These are phyloP conservation scores for Tachina fera DNA, from an alignment of 2,888 invertebrate species.

Conservation along the genomic window DNA sequence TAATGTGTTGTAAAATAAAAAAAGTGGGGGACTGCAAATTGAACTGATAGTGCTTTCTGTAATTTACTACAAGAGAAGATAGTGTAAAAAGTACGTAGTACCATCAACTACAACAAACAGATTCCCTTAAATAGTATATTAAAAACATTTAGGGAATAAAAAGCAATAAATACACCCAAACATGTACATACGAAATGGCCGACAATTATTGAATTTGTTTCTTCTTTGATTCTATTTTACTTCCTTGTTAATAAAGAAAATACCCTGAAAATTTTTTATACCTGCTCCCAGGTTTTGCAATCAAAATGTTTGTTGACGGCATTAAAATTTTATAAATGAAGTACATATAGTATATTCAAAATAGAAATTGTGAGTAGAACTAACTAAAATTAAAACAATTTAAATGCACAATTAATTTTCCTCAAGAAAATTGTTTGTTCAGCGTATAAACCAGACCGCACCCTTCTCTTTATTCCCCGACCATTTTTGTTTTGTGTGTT, in stretches of 20 bases:
- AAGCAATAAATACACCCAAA: slow-evolving; percentile 5
- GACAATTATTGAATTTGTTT: slow-evolving; percentile 58
- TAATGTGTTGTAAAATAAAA: slow-evolving; percentile 23
- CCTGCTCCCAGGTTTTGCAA: slow-evolving; percentile 14
- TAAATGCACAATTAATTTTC: background rate
- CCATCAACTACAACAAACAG: slow-evolving; percentile 4
- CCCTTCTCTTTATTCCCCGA: slow-evolving; percentile 53
- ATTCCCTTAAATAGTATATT: background rate
- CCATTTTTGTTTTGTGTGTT: background rate
- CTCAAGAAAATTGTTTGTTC: slow-evolving; percentile 10
- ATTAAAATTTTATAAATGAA: slow-evolving; percentile 13
- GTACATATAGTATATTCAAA: too few relatives aligned
- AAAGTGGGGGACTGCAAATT: slow-evolving; percentile 20
- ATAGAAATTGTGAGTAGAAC: slow-evolving; percentile 6
- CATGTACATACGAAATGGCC: slow-evolving; percentile 26
- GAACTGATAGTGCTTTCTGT: background rate
- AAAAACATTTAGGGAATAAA: slow-evolving; percentile 13
- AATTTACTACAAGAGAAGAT: slow-evolving; percentile 29
- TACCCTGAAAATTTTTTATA: slow-evolving; percentile 9
- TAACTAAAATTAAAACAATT: background rate
- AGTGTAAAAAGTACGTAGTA: slow-evolving; percentile 24
- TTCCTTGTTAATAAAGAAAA: slow-evolving; percentile 35
- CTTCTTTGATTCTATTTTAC: slow-evolving; percentile 39
- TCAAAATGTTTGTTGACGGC: slow-evolving; percentile 19
- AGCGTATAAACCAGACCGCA: slow-evolving; percentile 55